phyloP scores from a whole-genome alignment of 2,113 vertebrate species.

The Erinaceus europaeus region DNA sequence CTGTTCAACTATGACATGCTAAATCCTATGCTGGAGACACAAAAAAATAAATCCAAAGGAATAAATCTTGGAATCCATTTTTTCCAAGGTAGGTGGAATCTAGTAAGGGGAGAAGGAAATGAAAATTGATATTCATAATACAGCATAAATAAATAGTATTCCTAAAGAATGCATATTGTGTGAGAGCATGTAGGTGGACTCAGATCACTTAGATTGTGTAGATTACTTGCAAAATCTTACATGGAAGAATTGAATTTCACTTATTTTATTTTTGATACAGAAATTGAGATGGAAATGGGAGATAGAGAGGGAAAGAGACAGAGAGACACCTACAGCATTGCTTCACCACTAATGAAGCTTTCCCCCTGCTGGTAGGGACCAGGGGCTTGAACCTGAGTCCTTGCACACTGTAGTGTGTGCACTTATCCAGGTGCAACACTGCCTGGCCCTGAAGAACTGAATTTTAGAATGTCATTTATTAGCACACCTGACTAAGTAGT shows the following conservation, averaged over 20 bases:
- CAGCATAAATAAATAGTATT: background rate
- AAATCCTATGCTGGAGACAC: background rate
- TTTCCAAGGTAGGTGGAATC: background rate
- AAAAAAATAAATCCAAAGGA: background rate
- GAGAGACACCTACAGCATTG: no score
- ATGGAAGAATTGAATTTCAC: background rate
- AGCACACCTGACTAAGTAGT: background rate
- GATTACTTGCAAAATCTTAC: background rate
- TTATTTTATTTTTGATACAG: no score
- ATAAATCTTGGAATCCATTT: background rate
- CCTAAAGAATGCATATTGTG: background rate
- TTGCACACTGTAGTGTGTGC: no score
- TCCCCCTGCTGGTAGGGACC: no score
- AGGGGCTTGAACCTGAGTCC: no score
- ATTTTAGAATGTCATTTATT: background rate
- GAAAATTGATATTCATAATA: background rate
- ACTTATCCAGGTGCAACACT: no score
- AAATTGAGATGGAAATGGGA: no score
- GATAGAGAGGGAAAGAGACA: no score
- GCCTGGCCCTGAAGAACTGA: background rate
- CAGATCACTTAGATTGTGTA: background rate
- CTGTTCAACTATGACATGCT: background rate
- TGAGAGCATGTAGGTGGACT: background rate
- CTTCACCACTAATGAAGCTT: no score
- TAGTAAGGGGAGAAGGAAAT: background rate